These are phyloP conservation scores for Drosophila macrospina DNA, from an alignment of 2,888 invertebrate species.

Conservation along the genomic window DNA sequence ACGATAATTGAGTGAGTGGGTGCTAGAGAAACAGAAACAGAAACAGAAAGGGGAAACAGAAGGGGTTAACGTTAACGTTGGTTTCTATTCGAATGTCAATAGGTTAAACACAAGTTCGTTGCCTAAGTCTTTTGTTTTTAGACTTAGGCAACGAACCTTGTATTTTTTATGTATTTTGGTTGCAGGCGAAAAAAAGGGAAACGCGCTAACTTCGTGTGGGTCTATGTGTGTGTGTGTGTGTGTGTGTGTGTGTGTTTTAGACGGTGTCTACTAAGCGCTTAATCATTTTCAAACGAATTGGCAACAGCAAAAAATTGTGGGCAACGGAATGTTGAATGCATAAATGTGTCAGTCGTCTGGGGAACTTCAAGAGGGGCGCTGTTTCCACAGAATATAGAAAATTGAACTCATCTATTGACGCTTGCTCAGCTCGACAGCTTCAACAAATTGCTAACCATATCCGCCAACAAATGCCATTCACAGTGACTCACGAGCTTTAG, in stretches of 20 bases:
- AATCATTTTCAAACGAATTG: conserved; percentile 38
- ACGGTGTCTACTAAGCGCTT: conserved; percentile 30
- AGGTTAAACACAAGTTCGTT: conserved; percentile 73
- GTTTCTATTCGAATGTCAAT: conserved; percentile 62
- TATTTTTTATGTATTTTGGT: background rate
- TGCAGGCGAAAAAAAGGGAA: conserved; percentile 15
- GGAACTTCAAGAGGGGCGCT: conserved; percentile 3
- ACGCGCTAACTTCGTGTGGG: conserved; percentile 13
- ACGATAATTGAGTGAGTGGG: conserved; percentile 50
- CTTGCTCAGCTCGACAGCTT: conserved; percentile 24
- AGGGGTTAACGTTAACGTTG: conserved; percentile 21
- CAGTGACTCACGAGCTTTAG: conserved; percentile 60
- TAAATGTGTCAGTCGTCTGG: conserved; percentile 45
- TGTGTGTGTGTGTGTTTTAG: conserved; percentile 6
- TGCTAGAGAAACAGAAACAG: conserved; percentile 22
- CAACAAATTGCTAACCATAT: conserved; percentile 64
- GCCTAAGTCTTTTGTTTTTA: conserved; percentile 77
- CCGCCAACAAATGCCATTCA: conserved; percentile 66
- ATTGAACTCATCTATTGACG: conserved; percentile 38
- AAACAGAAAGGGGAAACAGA: conserved; percentile 7
- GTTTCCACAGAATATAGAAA: conserved; percentile 10
- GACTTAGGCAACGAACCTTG: conserved; percentile 77
- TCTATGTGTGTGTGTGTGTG: background rate
- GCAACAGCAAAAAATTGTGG: conserved; percentile 19
- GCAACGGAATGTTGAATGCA: conserved; percentile 37